Percentiles rank a stretch among this genome's conserved stretches.
Evolutionary conservation across 2,888 invertebrate species (phyloP).

Genomic region (Desoria tigrina): DNA sequence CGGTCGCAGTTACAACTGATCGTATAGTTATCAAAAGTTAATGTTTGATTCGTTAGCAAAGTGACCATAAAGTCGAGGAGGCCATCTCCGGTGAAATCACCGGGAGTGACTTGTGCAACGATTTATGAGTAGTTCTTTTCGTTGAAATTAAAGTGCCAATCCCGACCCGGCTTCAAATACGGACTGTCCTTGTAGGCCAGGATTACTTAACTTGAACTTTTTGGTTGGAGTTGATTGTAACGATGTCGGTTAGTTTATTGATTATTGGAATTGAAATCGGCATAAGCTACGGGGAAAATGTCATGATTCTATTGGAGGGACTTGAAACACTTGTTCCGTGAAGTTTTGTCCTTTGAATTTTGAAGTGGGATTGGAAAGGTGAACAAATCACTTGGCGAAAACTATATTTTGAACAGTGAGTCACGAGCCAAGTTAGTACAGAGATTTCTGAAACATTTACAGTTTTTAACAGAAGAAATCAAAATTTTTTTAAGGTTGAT

Average conservation of each 20-base stretch:
- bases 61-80: slow-evolving; percentile 86
- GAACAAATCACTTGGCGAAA: no score
- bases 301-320: slow-evolving; percentile 58
- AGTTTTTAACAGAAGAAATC: no score
- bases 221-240: slow-evolving; percentile 70
- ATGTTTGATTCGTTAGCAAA: neutral
- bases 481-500: no score
- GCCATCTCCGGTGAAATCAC: slow-evolving; percentile 82
- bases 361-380: neutral
- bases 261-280: slow-evolving; percentile 96
- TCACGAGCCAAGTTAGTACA: no score
- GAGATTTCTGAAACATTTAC: no score
- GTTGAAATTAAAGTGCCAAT: slow-evolving; percentile 60
- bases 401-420: no score
- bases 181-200: slow-evolving; percentile 71
- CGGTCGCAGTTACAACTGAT: neutral
- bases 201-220: slow-evolving; percentile 70
- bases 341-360: slow-evolving; percentile 65
- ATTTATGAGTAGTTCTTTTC: slow-evolving; percentile 60
- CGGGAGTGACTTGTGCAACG: slow-evolving; percentile 72
- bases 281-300: slow-evolving; percentile 81
- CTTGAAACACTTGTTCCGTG: slow-evolving; percentile 69
- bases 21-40: neutral
- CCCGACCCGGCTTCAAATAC: slow-evolving; percentile 62
- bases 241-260: slow-evolving; percentile 90